Conservation (phyloP, 1,140 invertebrate genomes). For the Eriocheir sinensis region DNA sequence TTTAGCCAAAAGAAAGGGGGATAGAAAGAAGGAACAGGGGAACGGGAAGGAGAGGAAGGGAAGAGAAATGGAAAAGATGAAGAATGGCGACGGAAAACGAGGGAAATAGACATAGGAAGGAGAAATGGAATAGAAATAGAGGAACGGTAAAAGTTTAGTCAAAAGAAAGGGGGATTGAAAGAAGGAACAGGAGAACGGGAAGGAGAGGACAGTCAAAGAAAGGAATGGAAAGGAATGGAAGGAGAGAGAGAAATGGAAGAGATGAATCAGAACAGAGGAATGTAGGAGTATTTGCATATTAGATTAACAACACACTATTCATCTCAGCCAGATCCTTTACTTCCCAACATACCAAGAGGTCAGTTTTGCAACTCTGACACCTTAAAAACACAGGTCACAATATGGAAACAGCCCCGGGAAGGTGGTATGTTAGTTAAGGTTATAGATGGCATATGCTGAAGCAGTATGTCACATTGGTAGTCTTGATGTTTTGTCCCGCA, state of each 20-base stretch:
- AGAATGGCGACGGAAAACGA: neutral
- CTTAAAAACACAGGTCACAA: neutral
- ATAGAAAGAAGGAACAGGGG: neutral
- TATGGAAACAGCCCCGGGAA: neutral
- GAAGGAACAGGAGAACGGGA: neutral
- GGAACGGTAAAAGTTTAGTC: neutral
- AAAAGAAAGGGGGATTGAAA: neutral
- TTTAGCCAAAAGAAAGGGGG: neutral
- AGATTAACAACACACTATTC: neutral
- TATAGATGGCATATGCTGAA: neutral
- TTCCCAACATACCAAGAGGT: neutral
- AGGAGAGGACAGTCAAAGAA: neutral
- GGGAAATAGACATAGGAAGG: neutral
- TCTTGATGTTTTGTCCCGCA: too few species aligned
- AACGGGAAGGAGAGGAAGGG: neutral
- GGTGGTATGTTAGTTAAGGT: neutral
- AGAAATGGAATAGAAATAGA: neutral
- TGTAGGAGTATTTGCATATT: neutral
- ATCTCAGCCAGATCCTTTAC: neutral
- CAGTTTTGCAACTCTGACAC: neutral
- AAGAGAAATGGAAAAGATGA: neutral
- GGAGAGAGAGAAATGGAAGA: neutral
- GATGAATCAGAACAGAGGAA: neutral
- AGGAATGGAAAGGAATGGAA: neutral
- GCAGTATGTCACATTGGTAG: too few species aligned